Base-by-base conservation (phyloP, 1,140 invertebrate genomes). In the Helicoverpa zea region DNA sequence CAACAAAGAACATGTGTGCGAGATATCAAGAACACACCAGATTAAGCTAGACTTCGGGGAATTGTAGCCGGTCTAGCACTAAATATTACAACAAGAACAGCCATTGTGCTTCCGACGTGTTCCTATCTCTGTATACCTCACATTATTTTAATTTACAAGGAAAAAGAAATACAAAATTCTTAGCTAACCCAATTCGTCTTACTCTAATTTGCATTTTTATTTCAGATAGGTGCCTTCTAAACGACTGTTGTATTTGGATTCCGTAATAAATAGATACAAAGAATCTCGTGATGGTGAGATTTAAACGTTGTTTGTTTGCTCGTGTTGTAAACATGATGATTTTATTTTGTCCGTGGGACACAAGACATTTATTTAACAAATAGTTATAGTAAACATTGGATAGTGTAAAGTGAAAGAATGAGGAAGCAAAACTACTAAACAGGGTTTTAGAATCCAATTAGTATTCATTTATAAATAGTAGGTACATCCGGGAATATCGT, bases 1-100 rank as follows among this genome's bases (percentile, higher is more conserved):
- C 49, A 30, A 59, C 52, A 70, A 72, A 79, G 77, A 72, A 61
- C 77, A 79, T 54, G 66, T 77, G 56, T 75, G 59, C 12, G 66
- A 79, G 64, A 70, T 79, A 79, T 72, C 77, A 79, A 61, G 77
- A 70, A 79, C 43, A 78, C 35, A 70, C 77, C 66, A 79, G 77
- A 70, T 79, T 79, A 70, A 59, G 77, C 52, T 49, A 79, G 64
- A 59, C 77, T 59, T 70, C 56, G 16, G 77, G 77, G 77, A 72
- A 70, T 70, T 61, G 64, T 59, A 47, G 52, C 52, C 66, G 35
- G 66, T 49, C 35, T 72, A 70, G 54, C 35, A 49, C 54, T 79
- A 79, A 79, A 79, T 79, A 79, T 79, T 79, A 72, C 64, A 79
- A 79, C 59, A 70, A 61, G 64, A 72, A 59, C 43, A 58, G 64